A percentile compares a stretch with the other conserved stretches of the same genome.
Evolutionary conservation across 2,113 vertebrate species (phyloP).

Genomic region (Tachysurus fulvidraco): DNA sequence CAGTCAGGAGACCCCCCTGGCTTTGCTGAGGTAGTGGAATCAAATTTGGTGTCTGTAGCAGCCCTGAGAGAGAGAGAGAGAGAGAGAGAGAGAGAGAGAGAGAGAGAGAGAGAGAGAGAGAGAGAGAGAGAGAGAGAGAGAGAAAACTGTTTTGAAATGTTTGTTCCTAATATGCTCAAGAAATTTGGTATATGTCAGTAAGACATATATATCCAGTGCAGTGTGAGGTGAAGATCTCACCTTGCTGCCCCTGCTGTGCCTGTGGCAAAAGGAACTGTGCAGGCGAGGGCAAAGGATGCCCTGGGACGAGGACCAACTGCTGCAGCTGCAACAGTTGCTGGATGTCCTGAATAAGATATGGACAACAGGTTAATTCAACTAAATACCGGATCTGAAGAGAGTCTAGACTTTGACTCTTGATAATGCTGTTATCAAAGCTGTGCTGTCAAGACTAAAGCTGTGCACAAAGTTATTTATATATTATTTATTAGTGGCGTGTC

Average conservation of each 20-base stretch:
- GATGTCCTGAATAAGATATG: conserved; percentile 75
- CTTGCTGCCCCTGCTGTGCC: conserved; percentile 89
- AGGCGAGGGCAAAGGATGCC: conserved; percentile 82
- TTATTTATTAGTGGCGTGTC: background rate
- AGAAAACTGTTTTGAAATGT: background rate
- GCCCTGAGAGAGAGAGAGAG: conserved; percentile 69
- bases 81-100: background rate
- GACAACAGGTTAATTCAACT: background rate
- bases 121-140: no score
- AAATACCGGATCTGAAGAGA: background rate
- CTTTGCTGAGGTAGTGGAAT: conserved; percentile 96
- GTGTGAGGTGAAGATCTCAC: conserved; percentile 61
- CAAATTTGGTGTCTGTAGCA: conserved; percentile 89
- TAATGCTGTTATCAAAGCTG: background rate
- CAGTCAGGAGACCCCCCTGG: conserved; percentile 85
- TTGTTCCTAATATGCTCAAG: background rate
- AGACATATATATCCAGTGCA: background rate
- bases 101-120: no score
- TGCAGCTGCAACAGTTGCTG: conserved; percentile 91
- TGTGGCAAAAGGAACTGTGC: conserved; percentile 89
- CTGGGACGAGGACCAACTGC: conserved; percentile 86
- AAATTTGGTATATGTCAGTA: background rate
- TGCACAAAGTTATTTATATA: background rate
- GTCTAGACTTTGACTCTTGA: background rate
- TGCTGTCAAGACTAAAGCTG: background rate